Evolutionary conservation across 1,140 invertebrate genomes (phyloP).

Genomic region (Anastrepha ludens): DNA sequence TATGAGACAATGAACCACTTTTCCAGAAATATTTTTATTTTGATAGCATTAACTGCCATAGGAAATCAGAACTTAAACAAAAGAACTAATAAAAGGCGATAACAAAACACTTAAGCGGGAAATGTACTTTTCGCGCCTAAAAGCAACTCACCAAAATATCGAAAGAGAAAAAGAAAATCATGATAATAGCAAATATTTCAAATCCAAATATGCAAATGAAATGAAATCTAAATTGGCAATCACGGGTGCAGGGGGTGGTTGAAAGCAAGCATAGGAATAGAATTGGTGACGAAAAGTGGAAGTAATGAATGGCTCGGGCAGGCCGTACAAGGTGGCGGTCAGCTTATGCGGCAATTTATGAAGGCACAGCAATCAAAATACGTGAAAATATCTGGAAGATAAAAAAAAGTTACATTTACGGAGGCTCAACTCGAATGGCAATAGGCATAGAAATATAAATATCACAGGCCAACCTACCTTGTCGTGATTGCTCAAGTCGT

Average conservation of each 20-base stretch:
- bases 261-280: too few species aligned
- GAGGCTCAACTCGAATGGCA: not conserved
- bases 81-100: conserved; percentile 19
- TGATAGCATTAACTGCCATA: not conserved
- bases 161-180: not conserved
- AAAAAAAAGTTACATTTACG: not conserved
- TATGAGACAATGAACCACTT: not conserved
- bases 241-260: not conserved
- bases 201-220: conserved; percentile 29
- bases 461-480: not conserved
- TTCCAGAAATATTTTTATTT: not conserved
- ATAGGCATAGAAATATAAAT: not conserved
- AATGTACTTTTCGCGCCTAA: conserved; percentile 36
- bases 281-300: not conserved
- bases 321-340: not conserved
- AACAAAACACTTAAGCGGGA: conserved; percentile 3
- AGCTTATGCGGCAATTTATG: not conserved
- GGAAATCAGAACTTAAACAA: not conserved
- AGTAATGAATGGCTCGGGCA: not conserved
- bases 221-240: conserved; percentile 9
- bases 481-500: not conserved
- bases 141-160: not conserved
- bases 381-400: not conserved
- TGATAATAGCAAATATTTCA: conserved; percentile 27
- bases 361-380: not conserved